Conservation (phyloP, 2,888 invertebrate genomes). For the Brachypalpus laphriformis region DNA sequence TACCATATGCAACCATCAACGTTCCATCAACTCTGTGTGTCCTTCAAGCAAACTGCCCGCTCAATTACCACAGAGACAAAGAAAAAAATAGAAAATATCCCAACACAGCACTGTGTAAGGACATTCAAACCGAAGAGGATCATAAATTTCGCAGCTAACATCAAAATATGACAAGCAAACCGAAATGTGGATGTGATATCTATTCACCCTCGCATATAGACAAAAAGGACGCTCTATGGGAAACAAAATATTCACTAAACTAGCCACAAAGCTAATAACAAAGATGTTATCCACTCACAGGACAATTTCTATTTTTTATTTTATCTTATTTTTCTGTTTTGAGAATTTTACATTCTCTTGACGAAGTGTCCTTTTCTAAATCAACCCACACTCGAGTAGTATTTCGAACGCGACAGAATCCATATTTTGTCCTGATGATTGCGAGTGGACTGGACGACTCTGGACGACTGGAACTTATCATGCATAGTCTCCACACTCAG, state of each 20-base stretch:
- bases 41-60: conserved; percentile 57
- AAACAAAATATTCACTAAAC: conserved; percentile 57
- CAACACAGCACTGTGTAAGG: conserved; percentile 35
- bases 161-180: conserved; percentile 70
- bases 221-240: neutral
- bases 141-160: conserved; percentile 72
- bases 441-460: conserved; percentile 14
- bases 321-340: conserved; percentile 23
- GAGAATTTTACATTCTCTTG: conserved; percentile 62
- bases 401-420: conserved; percentile 47
- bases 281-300: conserved; percentile 73
- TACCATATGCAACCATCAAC: conserved; percentile 62
- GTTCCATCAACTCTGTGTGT: conserved; percentile 57
- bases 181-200: conserved; percentile 50
- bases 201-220: neutral
- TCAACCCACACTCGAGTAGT: conserved; percentile 34
- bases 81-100: conserved; percentile 4
- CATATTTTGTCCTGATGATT: conserved; percentile 61
- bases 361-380: conserved; percentile 68
- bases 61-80: conserved; percentile 52
- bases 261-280: conserved; percentile 74
- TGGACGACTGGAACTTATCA: conserved; percentile 3
- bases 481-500: conserved; percentile 50
- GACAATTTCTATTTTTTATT: conserved; percentile 26
- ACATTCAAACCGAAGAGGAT: conserved; percentile 56